Evolutionary conservation across 2,888 invertebrate genomes (phyloP).

Genomic region (Brenthis hecate): DNA sequence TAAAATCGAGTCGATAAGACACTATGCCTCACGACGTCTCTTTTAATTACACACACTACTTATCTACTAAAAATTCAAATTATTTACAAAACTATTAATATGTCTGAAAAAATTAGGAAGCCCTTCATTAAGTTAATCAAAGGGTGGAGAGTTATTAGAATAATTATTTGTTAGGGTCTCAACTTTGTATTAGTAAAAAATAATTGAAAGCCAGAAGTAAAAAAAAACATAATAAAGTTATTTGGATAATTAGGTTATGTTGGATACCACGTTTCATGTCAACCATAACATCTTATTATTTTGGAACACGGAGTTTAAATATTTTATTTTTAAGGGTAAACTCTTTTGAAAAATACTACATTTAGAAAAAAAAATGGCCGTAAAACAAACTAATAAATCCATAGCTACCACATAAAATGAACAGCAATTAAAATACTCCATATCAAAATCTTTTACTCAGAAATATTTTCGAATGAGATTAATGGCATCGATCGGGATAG

Average conservation of each 20-base stretch:
- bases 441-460: conserved; percentile 35
- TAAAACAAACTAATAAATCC: conserved; percentile 4
- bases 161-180: conserved; percentile 19
- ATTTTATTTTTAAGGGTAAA: no score
- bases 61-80: conserved; percentile 69
- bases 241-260: conserved; percentile 1
- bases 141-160: conserved; percentile 19
- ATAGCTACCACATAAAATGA: conserved; percentile 10
- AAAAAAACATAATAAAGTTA: conserved; percentile 8
- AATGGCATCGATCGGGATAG: conserved; percentile 79
- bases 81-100: conserved; percentile 47
- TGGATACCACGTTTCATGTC: background rate
- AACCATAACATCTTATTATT: no score
- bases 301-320: no score
- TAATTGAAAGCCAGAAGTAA: background rate
- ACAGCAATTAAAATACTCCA: conserved; percentile 17
- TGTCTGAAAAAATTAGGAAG: conserved; percentile 24
- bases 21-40: conserved; percentile 78
- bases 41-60: conserved; percentile 79
- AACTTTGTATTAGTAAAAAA: background rate
- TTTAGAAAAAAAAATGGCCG: background rate
- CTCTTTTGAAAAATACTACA: no score
- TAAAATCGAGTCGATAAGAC: conserved; percentile 79
- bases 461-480: conserved; percentile 61
- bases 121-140: conserved; percentile 26